phyloP scores from a whole-genome alignment of 2,113 vertebrate species.

The Dinomys branickii region DNA sequence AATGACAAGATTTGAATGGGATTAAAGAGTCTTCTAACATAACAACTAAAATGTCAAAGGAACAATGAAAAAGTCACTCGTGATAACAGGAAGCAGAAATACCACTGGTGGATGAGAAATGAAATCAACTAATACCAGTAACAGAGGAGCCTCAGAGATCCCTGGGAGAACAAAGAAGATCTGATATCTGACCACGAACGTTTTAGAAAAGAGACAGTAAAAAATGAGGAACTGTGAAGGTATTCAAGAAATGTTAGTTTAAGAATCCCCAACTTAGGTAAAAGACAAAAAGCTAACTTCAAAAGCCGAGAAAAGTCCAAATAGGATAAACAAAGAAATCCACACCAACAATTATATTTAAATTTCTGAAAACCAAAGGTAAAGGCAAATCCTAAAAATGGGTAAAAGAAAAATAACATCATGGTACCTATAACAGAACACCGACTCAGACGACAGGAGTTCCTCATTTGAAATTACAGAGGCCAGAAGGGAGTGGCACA shows the following conservation, averaged over 20 bases:
- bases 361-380: constrained; percentile 37
- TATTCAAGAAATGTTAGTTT: background rate
- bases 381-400: background rate
- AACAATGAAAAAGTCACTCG: background rate
- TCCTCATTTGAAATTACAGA: constrained; percentile 14
- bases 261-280: background rate
- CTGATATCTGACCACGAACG: background rate
- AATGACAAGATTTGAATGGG: background rate
- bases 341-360: background rate
- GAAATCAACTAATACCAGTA: background rate
- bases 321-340: background rate
- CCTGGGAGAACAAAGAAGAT: background rate
- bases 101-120: background rate
- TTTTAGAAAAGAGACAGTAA: background rate
- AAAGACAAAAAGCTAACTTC: constrained; percentile 29
- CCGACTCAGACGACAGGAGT: background rate
- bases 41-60: background rate
- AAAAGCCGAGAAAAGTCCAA: background rate
- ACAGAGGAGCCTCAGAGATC: background rate
- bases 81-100: background rate
- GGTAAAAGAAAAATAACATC: background rate
- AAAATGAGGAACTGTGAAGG: background rate
- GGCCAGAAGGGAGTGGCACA: background rate
- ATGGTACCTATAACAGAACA: background rate
- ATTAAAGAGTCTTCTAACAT: background rate